Evolutionary conservation across 1,140 invertebrate genomes (phyloP).

Genomic region (Sesamia nonagrioides): DNA sequence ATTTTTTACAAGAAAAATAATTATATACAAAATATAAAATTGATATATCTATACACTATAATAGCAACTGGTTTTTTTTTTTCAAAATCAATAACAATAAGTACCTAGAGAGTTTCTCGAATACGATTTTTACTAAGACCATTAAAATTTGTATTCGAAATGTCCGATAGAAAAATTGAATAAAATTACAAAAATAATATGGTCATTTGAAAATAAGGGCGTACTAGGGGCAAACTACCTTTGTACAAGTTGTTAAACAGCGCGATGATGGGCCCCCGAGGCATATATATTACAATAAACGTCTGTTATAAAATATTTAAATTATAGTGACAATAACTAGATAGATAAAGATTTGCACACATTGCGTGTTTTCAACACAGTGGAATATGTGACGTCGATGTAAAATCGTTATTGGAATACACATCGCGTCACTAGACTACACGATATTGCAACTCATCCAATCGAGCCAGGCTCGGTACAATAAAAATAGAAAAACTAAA

Average conservation of each 20-base stretch:
- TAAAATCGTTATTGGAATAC: slow-evolving; percentile 52
- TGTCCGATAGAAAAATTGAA: slow-evolving; percentile 60
- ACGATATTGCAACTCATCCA: slow-evolving; percentile 53
- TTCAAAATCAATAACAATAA: slow-evolving; percentile 76
- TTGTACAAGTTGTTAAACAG: slow-evolving; percentile 33
- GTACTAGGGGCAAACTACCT: neutral
- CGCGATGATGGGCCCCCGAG: slow-evolving; percentile 18
- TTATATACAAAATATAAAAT: slow-evolving; percentile 86
- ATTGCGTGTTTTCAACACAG: slow-evolving; percentile 47
- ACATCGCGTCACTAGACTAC: slow-evolving; percentile 36
- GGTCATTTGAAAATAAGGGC: slow-evolving; percentile 42
- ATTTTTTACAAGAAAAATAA: slow-evolving; percentile 84
- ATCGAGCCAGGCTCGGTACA: slow-evolving; percentile 54
- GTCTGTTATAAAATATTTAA: slow-evolving; percentile 42
- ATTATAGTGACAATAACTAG: slow-evolving; percentile 42
- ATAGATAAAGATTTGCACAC: slow-evolving; percentile 45
- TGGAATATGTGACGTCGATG: slow-evolving; percentile 46
- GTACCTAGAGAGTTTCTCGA: slow-evolving; percentile 71
- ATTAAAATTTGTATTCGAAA: slow-evolving; percentile 59
- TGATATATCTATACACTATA: slow-evolving; percentile 73
- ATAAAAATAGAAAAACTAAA: slow-evolving; percentile 46
- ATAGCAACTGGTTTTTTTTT: slow-evolving; percentile 66
- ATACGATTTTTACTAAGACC: slow-evolving; percentile 54
- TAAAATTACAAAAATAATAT: slow-evolving; percentile 64
- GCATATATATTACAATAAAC: slow-evolving; percentile 17